Base-by-base conservation (phyloP, 2,113 vertebrate species). In the Brachypteracias leptosomus region DNA sequence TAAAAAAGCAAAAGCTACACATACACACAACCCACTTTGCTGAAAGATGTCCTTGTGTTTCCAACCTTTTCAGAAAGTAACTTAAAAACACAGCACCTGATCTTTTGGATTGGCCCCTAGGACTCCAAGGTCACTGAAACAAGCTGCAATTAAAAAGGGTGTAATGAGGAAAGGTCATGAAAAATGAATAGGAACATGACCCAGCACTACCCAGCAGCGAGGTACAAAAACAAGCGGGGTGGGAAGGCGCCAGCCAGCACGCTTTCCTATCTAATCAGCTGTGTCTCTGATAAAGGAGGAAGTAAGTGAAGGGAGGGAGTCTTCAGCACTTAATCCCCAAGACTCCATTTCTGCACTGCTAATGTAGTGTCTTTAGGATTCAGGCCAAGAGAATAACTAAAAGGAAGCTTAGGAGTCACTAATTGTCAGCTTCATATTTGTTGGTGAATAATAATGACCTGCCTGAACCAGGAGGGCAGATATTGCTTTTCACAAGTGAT, bases 211-310 rank as follows among this genome's bases (percentile, higher is more conserved):
- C 78, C 49, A 87, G 57, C 77, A 95, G 28, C 16, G 54, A 88
- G 68, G 49, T 80, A 97, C 85, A 95, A 95, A 97, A 95, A 96
- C 94, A 95, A 89, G 92, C 65, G 84, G 97, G 97, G 97, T 98
- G 97, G 97, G 97, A 97, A 96, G 97, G 97, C 97, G 95, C 98
- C 98, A 95, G 93, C 86, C 84, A 92, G 90, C 84, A 79, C 63
- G 90, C 80, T 94, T 96, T 97, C 71, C 95, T 97, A 96, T 98
- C 97, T 98, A 97, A 98, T 98, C 97, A 95, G 89, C 89, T 90
- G 72, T 47, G 95, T 81, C 85, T 93, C 94, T 93, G 96, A 98
- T 97, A 96, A 97, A 89, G 95, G 86, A 98, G 98, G 98, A 98
- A 98, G 97, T 95, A 94, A 91, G 91, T 86, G 73, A 92, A 90